Evolutionary conservation across 2,113 vertebrate species (phyloP).

Genomic region (Ptilonorhynchus violaceus): DNA sequence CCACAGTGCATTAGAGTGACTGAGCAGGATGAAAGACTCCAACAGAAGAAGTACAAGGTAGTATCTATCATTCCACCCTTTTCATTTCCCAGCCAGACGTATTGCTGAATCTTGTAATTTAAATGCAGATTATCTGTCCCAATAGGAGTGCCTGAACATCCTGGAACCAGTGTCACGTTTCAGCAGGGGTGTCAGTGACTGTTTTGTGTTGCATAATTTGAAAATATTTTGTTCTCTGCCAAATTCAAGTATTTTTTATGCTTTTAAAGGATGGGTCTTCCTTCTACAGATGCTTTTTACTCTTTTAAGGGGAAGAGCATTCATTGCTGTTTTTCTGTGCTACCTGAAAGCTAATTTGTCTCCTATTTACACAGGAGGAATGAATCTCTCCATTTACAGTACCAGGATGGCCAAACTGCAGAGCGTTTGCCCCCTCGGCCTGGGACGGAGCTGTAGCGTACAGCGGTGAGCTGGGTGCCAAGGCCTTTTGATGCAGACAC

Average conservation of each 20-base stretch:
- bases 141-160: constrained; percentile 37
- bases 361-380: neutral
- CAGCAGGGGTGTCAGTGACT: neutral
- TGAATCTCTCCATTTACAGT: neutral
- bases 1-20: constrained; percentile 4
- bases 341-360: neutral
- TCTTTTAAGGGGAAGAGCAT: neutral
- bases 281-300: neutral
- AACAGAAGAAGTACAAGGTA: constrained; percentile 40
- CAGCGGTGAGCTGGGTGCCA: neutral
- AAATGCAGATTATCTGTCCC: constrained; percentile 58
- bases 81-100: constrained; percentile 53
- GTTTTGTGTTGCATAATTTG: neutral
- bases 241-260: neutral
- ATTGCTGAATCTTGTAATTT: constrained; percentile 45
- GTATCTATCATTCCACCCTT: constrained; percentile 52
- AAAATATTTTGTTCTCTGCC: constrained; percentile 9
- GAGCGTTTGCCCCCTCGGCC: neutral
- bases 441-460: neutral
- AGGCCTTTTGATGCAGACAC: neutral
- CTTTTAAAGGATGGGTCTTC: neutral
- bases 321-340: neutral
- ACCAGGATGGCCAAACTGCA: neutral
- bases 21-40: constrained; percentile 37
- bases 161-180: constrained; percentile 18